Percentiles rank a stretch among this genome's conserved stretches.
These are phyloP conservation scores for Orgyia antiqua DNA, from an alignment of 2,888 invertebrate species.

Conservation along the genomic window DNA sequence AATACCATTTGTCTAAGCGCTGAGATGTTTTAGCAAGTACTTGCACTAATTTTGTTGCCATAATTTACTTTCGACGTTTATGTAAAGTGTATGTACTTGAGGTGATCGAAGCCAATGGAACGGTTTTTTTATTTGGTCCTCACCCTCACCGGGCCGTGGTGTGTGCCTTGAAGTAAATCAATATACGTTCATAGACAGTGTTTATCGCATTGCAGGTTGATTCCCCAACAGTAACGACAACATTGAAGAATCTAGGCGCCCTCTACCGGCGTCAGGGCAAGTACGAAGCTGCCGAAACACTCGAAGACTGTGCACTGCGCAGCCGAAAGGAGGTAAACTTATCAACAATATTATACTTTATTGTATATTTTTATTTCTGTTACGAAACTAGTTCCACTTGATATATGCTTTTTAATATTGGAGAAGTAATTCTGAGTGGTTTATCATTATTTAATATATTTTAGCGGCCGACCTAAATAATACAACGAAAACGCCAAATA, in stretches of 20 bases:
- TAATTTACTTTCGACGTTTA: too few relatives aligned
- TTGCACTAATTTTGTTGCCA: too few relatives aligned
- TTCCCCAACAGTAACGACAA: conserved; percentile 97
- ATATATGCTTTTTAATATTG: background rate
- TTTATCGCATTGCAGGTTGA: conserved; percentile 89
- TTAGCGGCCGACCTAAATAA: too few relatives aligned
- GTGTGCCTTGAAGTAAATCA: too few relatives aligned
- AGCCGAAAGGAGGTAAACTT: conserved; percentile 93
- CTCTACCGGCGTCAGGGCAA: conserved; percentile 99
- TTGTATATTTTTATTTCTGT: background rate
- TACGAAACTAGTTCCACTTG: background rate
- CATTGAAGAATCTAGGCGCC: conserved; percentile 98
- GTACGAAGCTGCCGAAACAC: conserved; percentile 98
- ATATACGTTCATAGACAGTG: too few relatives aligned
- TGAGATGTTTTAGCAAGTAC: too few relatives aligned
- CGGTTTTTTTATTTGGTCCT: too few relatives aligned
- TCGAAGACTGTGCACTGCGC: conserved; percentile 98
- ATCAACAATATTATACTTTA: background rate
- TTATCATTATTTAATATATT: background rate
- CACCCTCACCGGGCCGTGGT: too few relatives aligned
- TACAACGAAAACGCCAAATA: too few relatives aligned
- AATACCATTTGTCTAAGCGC: too few relatives aligned
- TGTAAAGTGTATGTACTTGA: too few relatives aligned
- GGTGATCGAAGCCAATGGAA: too few relatives aligned
- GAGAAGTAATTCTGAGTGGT: background rate